A percentile compares a stretch with the other conserved stretches of the same genome.
Evolutionary conservation across 1,140 invertebrate genomes (phyloP).

Genomic region (Hestina assimilis): DNA sequence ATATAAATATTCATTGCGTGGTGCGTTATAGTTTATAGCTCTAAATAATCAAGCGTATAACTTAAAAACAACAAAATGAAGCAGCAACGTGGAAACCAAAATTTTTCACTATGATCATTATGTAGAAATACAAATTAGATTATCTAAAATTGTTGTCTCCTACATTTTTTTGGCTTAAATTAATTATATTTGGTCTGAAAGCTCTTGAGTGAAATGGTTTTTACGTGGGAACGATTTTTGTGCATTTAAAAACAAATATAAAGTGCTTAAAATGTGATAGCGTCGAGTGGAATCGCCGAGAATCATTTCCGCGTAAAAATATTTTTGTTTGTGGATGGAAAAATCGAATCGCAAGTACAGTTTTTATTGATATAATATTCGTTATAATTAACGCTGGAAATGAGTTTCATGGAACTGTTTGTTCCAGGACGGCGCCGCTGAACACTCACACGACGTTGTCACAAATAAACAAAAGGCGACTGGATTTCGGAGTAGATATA

Average conservation of each 20-base stretch:
- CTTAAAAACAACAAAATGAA: slow-evolving; percentile 8
- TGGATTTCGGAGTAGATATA: slow-evolving; percentile 74
- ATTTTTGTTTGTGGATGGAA: slow-evolving; percentile 77
- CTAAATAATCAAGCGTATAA: background rate
- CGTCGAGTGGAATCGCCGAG: slow-evolving; percentile 73
- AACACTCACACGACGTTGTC: slow-evolving; percentile 64
- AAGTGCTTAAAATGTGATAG: slow-evolving; percentile 65
- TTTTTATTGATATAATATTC: slow-evolving; percentile 40
- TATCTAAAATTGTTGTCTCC: slow-evolving; percentile 14
- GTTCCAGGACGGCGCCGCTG: slow-evolving; percentile 76
- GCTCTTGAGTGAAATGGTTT: slow-evolving; percentile 78
- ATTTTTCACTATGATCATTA: slow-evolving; percentile 1
- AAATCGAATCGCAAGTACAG: slow-evolving; percentile 76
- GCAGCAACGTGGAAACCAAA: slow-evolving; percentile 17
- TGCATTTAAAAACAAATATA: slow-evolving; percentile 61
- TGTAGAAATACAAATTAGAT: slow-evolving; percentile 18
- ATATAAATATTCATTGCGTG: slow-evolving; percentile 36
- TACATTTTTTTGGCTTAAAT: slow-evolving; percentile 17
- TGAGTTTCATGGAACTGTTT: slow-evolving; percentile 44
- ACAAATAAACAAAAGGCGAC: slow-evolving; percentile 74
- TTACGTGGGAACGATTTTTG: slow-evolving; percentile 79
- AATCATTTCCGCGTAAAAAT: slow-evolving; percentile 79
- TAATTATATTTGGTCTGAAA: slow-evolving; percentile 67
- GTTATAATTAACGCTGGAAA: slow-evolving; percentile 20
- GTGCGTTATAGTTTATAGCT: slow-evolving; percentile 29